phyloP scores from a whole-genome alignment of 2,113 vertebrate genomes.

The Daboia siamensis region DNA sequence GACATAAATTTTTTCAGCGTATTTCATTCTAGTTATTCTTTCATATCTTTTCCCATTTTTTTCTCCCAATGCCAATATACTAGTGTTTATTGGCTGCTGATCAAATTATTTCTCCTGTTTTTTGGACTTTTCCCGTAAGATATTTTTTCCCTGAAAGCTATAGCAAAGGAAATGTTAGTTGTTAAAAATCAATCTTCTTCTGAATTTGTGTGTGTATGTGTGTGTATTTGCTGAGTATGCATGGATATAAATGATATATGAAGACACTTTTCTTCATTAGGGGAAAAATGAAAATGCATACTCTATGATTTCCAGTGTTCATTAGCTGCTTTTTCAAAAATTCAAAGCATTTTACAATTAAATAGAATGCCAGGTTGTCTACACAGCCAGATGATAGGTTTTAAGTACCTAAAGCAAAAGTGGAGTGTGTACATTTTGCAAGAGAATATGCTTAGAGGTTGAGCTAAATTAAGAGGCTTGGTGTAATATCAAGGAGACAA shows the following conservation, averaged over 20 bases:
- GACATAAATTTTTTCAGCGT: neutral
- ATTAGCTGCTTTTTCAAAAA: neutral
- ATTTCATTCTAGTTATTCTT: neutral
- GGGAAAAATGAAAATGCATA: neutral
- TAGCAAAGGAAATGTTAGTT: neutral
- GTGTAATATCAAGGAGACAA: rapidly evolving
- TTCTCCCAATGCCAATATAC: neutral
- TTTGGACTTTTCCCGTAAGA: neutral
- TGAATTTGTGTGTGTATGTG: no score
- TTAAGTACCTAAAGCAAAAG: neutral
- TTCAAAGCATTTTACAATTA: neutral
- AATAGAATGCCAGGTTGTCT: neutral
- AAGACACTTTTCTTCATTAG: neutral
- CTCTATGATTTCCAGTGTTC: neutral
- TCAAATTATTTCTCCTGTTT: neutral
- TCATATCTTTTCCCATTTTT: neutral
- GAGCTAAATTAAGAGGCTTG: neutral
- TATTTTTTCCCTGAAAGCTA: neutral
- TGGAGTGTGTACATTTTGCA: neutral
- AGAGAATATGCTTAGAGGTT: neutral
- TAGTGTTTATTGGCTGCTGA: neutral
- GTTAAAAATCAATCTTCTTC: neutral
- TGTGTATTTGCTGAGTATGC: neutral
- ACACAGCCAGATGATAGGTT: neutral
- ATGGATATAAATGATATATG: neutral